Percentiles rank a stretch among this genome's conserved stretches.
These are phyloP conservation scores for Rhinogobio ventralis DNA, from an alignment of 2,797 vertebrate species.

Conservation along the genomic window DNA sequence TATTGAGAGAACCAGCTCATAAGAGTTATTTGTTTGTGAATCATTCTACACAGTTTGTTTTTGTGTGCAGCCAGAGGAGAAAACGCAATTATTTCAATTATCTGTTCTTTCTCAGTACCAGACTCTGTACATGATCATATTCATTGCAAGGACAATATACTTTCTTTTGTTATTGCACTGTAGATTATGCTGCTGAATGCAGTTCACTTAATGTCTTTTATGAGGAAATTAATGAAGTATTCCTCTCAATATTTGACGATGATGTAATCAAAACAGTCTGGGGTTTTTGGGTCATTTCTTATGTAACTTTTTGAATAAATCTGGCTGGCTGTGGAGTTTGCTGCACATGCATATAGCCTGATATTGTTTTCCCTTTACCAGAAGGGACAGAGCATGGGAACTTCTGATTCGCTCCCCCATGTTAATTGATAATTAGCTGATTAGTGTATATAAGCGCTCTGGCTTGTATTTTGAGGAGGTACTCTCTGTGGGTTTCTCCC, in stretches of 20 bases:
- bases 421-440: neutral
- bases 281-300: neutral
- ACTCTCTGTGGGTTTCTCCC: neutral
- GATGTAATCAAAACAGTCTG: constrained; percentile 8
- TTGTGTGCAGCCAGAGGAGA: neutral
- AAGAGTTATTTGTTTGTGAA: neutral
- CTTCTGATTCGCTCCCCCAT: neutral
- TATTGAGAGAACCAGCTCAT: neutral
- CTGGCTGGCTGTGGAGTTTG: no score
- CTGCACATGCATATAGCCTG: no score
- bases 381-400: neutral
- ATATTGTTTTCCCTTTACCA: neutral
- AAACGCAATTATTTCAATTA: neutral
- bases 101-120: neutral
- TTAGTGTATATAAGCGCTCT: neutral
- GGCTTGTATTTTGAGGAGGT: neutral
- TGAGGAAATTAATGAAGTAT: neutral
- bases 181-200: neutral
- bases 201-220: neutral
- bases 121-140: neutral
- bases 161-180: neutral
- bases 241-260: neutral
- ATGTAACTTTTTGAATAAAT: neutral
- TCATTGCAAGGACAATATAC: neutral
- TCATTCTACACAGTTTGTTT: neutral